Conservation (phyloP, 2,113 vertebrate genomes). For the Noturus placidus region DNA sequence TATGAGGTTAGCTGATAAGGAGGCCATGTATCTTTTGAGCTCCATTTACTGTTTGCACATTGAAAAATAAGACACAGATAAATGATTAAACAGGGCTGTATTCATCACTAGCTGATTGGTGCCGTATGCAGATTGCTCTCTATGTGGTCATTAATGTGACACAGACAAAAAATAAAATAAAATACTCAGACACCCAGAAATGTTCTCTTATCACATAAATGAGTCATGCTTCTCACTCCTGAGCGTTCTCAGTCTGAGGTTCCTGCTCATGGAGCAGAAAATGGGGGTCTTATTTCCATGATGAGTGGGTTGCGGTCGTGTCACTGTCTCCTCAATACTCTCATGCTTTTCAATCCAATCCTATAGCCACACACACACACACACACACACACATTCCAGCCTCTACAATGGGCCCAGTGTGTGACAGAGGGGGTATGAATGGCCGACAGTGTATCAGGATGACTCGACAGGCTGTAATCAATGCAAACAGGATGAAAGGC, state of each 20-base stretch:
- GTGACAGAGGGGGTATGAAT: constrained; percentile 69
- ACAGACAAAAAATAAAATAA: constrained; percentile 40
- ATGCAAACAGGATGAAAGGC: constrained; percentile 73
- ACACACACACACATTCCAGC: constrained; percentile 66
- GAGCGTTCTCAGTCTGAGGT: constrained; percentile 53
- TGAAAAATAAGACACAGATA: constrained; percentile 61
- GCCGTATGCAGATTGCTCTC: constrained; percentile 60
- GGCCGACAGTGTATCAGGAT: constrained; percentile 67
- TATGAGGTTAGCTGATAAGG: constrained; percentile 40
- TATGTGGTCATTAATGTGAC: constrained; percentile 65
- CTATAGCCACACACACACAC: constrained; percentile 53
- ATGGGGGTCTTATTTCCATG: constrained; percentile 59
- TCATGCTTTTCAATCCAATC: constrained; percentile 60
- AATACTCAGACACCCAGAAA: constrained; percentile 31
- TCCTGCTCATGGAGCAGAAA: constrained; percentile 69
- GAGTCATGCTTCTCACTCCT: constrained; percentile 57
- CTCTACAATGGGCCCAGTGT: constrained; percentile 74
- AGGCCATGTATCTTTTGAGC: constrained; percentile 48
- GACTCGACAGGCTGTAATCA: constrained; percentile 75
- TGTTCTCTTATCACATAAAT: constrained; percentile 59
- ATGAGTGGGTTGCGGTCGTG: constrained; percentile 56
- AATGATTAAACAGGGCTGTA: constrained; percentile 43
- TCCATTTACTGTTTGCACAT: constrained; percentile 45
- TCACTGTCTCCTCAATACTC: constrained; percentile 59
- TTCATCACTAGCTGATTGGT: constrained; percentile 61